Base-by-base conservation (phyloP, 2,888 invertebrate species). In the Coelopa pilipes region DNA sequence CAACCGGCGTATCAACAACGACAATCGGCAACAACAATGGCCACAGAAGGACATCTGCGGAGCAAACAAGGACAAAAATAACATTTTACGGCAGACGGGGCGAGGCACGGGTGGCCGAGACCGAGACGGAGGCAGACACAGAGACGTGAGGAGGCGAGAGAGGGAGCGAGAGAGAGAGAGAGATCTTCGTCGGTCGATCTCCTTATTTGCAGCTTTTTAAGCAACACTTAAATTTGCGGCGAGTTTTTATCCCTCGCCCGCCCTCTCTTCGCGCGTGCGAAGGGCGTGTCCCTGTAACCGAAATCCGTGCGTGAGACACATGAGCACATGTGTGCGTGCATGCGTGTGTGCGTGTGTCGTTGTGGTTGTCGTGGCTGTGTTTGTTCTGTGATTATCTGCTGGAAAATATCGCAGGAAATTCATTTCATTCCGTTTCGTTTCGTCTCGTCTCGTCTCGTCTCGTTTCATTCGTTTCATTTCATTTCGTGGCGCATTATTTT, bases 181-280 rank as follows among this genome's bases (percentile, higher is more conserved):
- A 57, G 57, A 19, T 57, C 19, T 57, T 17, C 19, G n/a, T 17
- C 19, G n/a, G 57, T 21, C 57, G 34, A 34, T 34, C 34, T 34
- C 7, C 34, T 34, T 34, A 34, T 34, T 34, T 34, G 34, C 34
- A 34, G 34, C 34, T 59, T 19, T 55, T 59, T 59, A 17, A 19
- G 21, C 11, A 59, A 59, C 57, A 59, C 57, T 55, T 59, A 59
- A 21, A 11, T 59, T 59, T 59, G 57, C 21, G 13, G 24, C 24
- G 24, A 59, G 19, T 59, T 59, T 21, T 59, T 59, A 59, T 59
- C 12, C 24, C 24, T 24, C 13, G 12, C 21, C 17, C 57, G 17
- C 57, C 12, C 21, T 59, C 21, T 19, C 19, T 34, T 2, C 7
- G 34, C 7, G 34, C 34, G 34, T 34, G 34, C 7, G 34, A 34